phyloP scores from a whole-genome alignment of 2,888 invertebrate genomes.

The Phortica magna region DNA sequence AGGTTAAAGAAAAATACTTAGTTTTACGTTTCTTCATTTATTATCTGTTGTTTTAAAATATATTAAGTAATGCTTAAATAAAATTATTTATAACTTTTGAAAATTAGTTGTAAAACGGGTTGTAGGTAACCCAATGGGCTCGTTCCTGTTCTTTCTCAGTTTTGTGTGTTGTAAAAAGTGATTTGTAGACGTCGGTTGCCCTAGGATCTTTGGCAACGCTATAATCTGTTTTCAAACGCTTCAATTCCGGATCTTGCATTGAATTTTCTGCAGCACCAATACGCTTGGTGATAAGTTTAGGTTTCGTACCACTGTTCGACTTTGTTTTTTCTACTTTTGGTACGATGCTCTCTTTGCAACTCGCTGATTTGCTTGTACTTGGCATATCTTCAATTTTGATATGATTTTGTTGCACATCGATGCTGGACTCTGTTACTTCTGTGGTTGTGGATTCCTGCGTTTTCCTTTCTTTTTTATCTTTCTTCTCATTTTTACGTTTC shows the following conservation, averaged over 20 bases:
- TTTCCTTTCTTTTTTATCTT: constrained; percentile 74
- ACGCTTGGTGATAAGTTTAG: constrained; percentile 55
- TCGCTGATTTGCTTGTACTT: constrained; percentile 42
- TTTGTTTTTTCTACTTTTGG: constrained; percentile 22
- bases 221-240: constrained; percentile 88
- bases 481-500: constrained; percentile 84
- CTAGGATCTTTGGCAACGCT: constrained; percentile 95
- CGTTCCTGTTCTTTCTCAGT: constrained; percentile 91
- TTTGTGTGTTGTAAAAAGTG: constrained; percentile 94
- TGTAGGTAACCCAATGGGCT: constrained; percentile 99
- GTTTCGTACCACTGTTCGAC: constrained; percentile 41
- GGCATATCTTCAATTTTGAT: constrained; percentile 25
- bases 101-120: constrained; percentile 92
- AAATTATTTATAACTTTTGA: not conserved
- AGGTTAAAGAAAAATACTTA: too few species aligned
- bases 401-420: not conserved
- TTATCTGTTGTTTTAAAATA: constrained; percentile 9
- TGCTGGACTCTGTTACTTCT: not conserved
- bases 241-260: constrained; percentile 84
- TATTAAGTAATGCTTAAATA: not conserved
- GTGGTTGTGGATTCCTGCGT: not conserved
- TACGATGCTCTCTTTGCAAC: constrained; percentile 2
- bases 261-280: constrained; percentile 62
- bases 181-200: constrained; percentile 94
- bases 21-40: not conserved